These are phyloP conservation scores for Acrocephalus arundinaceus DNA, from an alignment of 2,113 vertebrate species.

Conservation along the genomic window DNA sequence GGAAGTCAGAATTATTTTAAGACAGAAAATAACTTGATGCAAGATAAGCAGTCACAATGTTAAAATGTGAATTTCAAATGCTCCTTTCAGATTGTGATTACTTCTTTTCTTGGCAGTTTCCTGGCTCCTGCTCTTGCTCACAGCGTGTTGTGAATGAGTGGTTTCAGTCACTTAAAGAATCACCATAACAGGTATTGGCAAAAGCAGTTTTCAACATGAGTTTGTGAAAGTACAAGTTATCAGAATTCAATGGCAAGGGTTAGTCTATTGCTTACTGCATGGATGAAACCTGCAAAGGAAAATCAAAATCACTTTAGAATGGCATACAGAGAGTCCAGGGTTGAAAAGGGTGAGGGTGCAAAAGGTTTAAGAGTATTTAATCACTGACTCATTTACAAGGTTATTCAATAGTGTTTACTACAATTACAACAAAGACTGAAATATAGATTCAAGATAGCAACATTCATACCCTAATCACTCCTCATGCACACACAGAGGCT, in stretches of 20 bases:
- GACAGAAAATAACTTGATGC: not conserved
- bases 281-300: not conserved
- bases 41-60: not conserved
- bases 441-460: not conserved
- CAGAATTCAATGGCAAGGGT: not conserved
- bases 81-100: slow-evolving; percentile 35
- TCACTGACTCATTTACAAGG: not conserved
- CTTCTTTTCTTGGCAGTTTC: slow-evolving; percentile 30
- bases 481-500: not conserved
- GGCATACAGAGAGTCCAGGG: not conserved
- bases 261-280: not conserved
- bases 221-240: not conserved
- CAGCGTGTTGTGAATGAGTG: not conserved
- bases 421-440: not conserved
- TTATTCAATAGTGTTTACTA: not conserved
- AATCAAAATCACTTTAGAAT: not conserved
- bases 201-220: not conserved
- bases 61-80: not conserved
- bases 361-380: not conserved
- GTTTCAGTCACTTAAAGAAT: not conserved
- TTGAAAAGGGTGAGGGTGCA: not conserved
- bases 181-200: not conserved
- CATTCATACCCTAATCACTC: not conserved
- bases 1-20: not conserved
- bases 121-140: not conserved